Evolutionary conservation across 2,113 vertebrate genomes (phyloP).

Genomic region (Neogobius melanostomus): DNA sequence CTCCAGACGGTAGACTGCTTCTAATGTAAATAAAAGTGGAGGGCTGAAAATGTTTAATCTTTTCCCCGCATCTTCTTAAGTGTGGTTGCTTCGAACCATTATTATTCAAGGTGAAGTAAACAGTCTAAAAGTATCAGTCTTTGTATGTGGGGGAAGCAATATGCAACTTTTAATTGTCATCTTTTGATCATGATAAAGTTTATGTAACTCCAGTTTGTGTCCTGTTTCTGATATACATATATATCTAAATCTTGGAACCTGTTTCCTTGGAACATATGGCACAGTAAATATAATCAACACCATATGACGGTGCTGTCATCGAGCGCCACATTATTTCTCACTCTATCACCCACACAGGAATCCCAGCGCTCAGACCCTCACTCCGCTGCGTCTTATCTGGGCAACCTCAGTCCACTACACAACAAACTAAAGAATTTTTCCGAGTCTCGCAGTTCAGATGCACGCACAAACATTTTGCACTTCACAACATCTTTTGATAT

Average conservation of each 20-base stretch:
- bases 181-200: background rate
- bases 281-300: constrained; percentile 57
- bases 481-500: no score
- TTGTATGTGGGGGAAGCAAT: no score
- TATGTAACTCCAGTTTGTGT: background rate
- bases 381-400: background rate
- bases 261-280: constrained; percentile 45
- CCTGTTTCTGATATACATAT: constrained; percentile 20
- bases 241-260: constrained; percentile 11
- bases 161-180: background rate
- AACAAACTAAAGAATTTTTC: no score
- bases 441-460: no score
- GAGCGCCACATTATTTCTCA: constrained; percentile 21
- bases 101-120: no score
- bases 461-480: no score
- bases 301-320: constrained; percentile 47
- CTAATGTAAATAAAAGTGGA: constrained; percentile 15
- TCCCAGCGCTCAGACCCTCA: background rate
- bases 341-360: constrained; percentile 15
- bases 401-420: background rate
- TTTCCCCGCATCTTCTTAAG: no score
- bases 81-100: no score
- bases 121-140: no score
- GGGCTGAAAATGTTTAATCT: no score
- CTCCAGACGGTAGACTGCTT: constrained; percentile 4